Base-by-base conservation (phyloP, 2,113 vertebrate species). In the Parotia lawesii region DNA sequence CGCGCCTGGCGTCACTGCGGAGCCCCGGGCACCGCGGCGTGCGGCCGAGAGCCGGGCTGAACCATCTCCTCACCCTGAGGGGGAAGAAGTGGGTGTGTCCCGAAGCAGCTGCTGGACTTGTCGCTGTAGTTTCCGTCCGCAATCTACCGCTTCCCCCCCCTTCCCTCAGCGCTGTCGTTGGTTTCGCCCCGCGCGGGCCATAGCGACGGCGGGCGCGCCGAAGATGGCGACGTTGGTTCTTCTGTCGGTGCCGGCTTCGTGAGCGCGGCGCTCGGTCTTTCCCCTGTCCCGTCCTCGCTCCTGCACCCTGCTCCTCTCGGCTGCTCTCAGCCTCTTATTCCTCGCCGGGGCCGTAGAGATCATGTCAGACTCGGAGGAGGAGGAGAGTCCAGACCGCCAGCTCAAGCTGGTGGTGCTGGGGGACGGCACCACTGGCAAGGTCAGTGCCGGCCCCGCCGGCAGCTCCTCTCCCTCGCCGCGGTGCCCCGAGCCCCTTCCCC, bases 321-420 rank as follows among this genome's bases (percentile, higher is more conserved):
- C 50, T 72, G 67, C 65, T 64, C 57, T 61, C 60, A 64, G 87
- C 28, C 83, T 87, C 69, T 51, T 51, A 65, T 56, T 24, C 48
- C 65, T 60, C 17, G 47, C 47, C 20, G 35, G 73, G 77, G 70
- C 48, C 61, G 42, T 27, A 79, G 74, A 66, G 90, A 93, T 53
- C 94, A 99, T 99, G 99, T 99, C 99, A 91, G 99, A 99, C 96
- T 99, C 99, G 5, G 99, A 99, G 96, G 99, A 99, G 85, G 99
- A 99, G 87, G 99, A 99, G 92, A 98, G 98, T 94, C 98, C 98
- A 94, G 99, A 99, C 97, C 98, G 98, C 96, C 99, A 99, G 97
- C 98, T 99, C 37, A 99, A 99, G 95, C 98, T 99, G 62, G 99
- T 99, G 78, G 97, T 99, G 84, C 95, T 99, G 91, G 99, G 99